phyloP scores from a whole-genome alignment of 2,888 invertebrate genomes.

The Anticlea derivata region DNA sequence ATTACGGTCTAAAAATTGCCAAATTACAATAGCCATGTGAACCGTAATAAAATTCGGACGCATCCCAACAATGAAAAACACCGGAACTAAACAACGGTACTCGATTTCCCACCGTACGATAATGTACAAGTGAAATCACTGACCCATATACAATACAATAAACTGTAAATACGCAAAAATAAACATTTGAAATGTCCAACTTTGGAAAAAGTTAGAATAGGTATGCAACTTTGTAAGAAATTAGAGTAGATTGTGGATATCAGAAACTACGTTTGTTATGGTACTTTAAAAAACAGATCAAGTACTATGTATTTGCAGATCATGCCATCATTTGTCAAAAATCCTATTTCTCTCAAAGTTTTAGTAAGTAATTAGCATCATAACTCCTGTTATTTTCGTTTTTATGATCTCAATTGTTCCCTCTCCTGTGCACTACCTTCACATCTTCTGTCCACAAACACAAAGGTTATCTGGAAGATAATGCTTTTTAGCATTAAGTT shows the following conservation, averaged over 20 bases:
- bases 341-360: too few relatives aligned
- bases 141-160: slow-evolving; percentile 22
- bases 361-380: too few relatives aligned
- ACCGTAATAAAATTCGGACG: slow-evolving; percentile 22
- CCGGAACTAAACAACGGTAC: slow-evolving; percentile 34
- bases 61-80: slow-evolving; percentile 26
- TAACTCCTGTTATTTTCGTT: too few relatives aligned
- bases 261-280: not conserved
- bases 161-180: slow-evolving; percentile 13
- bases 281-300: too few relatives aligned
- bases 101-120: slow-evolving; percentile 31
- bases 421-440: too few relatives aligned
- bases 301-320: not conserved
- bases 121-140: slow-evolving; percentile 30
- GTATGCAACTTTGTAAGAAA: too few relatives aligned
- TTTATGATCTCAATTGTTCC: too few relatives aligned
- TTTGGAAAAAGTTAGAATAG: too few relatives aligned
- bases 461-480: too few relatives aligned
- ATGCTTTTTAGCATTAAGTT: too few relatives aligned
- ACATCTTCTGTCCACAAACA: too few relatives aligned
- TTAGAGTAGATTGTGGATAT: too few relatives aligned
- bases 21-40: slow-evolving; percentile 25
- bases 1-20: slow-evolving; percentile 16
- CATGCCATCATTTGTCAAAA: slow-evolving; percentile 4
- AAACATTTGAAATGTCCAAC: not conserved